phyloP scores from a whole-genome alignment of 1,140 invertebrate genomes.

The Brachionus rotundiformis region DNA sequence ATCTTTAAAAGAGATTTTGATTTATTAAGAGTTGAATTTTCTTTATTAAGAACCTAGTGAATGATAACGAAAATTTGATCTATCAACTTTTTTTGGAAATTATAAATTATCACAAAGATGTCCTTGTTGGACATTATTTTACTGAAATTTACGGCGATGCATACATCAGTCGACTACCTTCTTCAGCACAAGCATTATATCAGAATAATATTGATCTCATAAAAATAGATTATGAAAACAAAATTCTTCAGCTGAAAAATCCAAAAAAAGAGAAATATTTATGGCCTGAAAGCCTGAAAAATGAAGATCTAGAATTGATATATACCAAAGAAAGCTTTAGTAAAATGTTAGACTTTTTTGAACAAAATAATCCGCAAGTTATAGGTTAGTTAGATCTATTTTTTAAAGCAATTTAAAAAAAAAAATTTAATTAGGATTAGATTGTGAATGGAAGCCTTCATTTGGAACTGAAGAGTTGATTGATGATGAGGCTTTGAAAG shows the following conservation, averaged over 20 bases:
- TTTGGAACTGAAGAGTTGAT: constrained; percentile 38
- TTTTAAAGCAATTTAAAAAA: background rate
- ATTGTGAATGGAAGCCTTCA: constrained; percentile 48
- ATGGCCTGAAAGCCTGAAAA: background rate
- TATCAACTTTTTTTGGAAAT: constrained; percentile 24
- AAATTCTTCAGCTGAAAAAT: constrained; percentile 8
- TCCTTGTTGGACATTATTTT: background rate
- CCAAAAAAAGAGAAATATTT: constrained; percentile 9
- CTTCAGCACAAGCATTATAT: constrained; percentile 14
- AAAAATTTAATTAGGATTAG: background rate
- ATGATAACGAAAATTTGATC: constrained; percentile 37
- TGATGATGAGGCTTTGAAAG: constrained; percentile 14
- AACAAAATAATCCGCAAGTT: background rate
- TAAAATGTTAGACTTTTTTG: constrained; percentile 36
- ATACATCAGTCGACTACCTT: background rate
- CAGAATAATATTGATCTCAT: background rate
- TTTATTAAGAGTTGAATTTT: background rate
- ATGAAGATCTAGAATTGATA: background rate
- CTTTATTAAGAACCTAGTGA: background rate
- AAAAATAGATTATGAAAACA: background rate
- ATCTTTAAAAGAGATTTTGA: background rate
- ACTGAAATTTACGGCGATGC: background rate
- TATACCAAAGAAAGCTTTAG: background rate
- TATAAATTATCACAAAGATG: constrained; percentile 38
- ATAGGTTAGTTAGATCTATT: background rate